Evolutionary conservation across 2,797 vertebrate species (phyloP).

Genomic region (Poliocrania exsul): DNA sequence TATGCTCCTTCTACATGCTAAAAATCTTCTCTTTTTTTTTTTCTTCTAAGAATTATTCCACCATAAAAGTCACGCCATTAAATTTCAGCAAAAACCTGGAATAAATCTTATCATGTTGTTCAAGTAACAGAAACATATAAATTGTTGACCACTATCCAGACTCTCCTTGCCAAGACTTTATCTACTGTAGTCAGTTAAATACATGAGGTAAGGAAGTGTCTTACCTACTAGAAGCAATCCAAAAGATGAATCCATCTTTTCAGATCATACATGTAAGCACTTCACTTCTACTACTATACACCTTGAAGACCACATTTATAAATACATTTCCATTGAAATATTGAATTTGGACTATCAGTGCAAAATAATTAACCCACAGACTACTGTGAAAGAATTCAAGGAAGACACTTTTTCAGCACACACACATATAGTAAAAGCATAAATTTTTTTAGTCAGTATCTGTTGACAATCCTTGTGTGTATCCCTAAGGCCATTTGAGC

Average conservation of each 20-base stretch:
- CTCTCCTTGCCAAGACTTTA: not conserved
- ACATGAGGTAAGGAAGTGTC: conserved; percentile 29
- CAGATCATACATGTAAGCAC: conserved; percentile 51
- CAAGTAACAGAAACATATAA: not conserved
- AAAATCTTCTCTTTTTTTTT: not conserved
- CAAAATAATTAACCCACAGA: conserved; percentile 75
- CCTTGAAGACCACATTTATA: conserved; percentile 65
- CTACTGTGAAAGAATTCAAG: conserved; percentile 33
- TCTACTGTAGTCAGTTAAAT: not conserved
- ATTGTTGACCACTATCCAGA: not conserved
- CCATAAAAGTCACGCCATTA: not conserved
- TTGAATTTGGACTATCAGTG: conserved; percentile 71
- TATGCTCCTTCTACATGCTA: not conserved
- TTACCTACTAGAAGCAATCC: conserved; percentile 19
- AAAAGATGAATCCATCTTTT: conserved; percentile 41
- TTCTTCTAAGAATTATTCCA: not conserved
- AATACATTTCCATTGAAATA: conserved; percentile 70
- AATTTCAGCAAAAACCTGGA: not conserved
- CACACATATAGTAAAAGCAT: not conserved
- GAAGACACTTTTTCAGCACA: not conserved
- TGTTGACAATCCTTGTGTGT: not conserved
- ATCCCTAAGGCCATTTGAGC: not conserved
- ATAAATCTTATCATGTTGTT: not conserved
- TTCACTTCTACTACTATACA: conserved; percentile 63
- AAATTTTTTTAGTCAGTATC: not conserved